Evolutionary conservation across 2,797 vertebrate genomes (phyloP).

Genomic region (Clarias platycephalus): DNA sequence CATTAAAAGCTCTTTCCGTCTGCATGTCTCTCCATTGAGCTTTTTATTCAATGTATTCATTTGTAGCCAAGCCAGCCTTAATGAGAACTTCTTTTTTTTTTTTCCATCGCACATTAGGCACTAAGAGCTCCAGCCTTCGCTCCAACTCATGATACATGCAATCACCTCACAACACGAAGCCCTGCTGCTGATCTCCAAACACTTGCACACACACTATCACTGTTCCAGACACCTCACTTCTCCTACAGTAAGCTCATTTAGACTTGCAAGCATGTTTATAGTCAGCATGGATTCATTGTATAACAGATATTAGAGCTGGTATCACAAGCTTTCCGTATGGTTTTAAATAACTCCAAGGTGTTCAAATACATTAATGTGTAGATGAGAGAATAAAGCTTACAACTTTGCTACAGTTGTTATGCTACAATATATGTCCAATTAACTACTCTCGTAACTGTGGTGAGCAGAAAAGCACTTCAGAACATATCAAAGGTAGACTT

Average conservation of each 20-base stretch:
- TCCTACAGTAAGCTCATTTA: conserved; percentile 13
- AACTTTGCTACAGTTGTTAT: neutral
- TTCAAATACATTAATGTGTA: neutral
- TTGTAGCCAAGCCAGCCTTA: conserved; percentile 53
- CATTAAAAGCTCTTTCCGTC: conserved; percentile 33
- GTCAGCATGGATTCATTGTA: neutral
- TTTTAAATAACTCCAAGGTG: neutral
- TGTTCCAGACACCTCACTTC: neutral
- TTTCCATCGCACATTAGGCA: conserved; percentile 40
- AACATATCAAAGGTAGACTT: neutral
- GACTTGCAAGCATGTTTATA: neutral
- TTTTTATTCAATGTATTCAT: conserved; percentile 61
- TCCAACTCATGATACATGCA: conserved; percentile 29
- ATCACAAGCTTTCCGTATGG: neutral
- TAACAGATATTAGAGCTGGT: neutral
- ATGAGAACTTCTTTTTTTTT: conserved; percentile 45
- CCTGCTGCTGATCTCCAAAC: neutral
- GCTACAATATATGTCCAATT: neutral
- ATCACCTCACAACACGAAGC: conserved; percentile 10
- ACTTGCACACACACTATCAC: neutral
- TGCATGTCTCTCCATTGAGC: conserved; percentile 22
- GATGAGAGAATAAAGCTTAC: neutral
- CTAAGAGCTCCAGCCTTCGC: conserved; percentile 8
- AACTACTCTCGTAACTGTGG: neutral
- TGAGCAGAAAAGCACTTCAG: neutral